These are phyloP conservation scores for Tretioscincus oriximinensis DNA, from an alignment of 2,113 vertebrate genomes.

Conservation along the genomic window DNA sequence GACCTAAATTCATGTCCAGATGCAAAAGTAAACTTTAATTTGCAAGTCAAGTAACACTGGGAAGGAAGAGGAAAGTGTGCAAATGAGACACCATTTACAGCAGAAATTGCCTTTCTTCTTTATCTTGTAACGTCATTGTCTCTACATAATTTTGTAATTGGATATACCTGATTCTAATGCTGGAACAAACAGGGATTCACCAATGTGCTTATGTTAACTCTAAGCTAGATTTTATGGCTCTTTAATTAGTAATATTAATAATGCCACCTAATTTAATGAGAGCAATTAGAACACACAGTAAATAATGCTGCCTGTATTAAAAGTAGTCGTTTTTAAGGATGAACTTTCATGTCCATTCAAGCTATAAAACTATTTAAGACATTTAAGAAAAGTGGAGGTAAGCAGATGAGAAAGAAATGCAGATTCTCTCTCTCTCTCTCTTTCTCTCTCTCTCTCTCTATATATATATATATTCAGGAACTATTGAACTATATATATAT, in stretches of 20 bases:
- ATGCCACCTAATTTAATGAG: conserved; percentile 78
- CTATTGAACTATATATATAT: too few relatives aligned
- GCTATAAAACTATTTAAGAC: conserved; percentile 57
- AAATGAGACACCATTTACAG: background rate
- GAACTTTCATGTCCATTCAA: conserved; percentile 71
- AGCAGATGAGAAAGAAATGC: conserved; percentile 34
- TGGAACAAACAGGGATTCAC: conserved; percentile 36
- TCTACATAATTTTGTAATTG: conserved; percentile 62
- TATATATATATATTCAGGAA: too few relatives aligned
- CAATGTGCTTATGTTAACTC: conserved; percentile 67
- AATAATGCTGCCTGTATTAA: conserved; percentile 73
- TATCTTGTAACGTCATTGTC: conserved; percentile 35
- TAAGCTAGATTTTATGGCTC: conserved; percentile 68
- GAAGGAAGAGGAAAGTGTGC: background rate
- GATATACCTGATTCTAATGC: conserved; percentile 46
- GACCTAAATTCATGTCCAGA: background rate
- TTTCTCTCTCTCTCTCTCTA: too few relatives aligned
- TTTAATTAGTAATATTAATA: conserved; percentile 82
- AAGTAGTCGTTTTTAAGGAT: conserved; percentile 70
- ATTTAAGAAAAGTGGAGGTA: conserved; percentile 37
- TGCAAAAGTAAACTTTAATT: background rate
- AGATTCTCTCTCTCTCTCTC: background rate
- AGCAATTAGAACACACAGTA: conserved; percentile 75
- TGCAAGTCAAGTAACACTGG: background rate
- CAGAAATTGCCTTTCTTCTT: conserved; percentile 32